Base-by-base conservation (phyloP, 92 coral and sea anemone genomes). In the Hydrozoanthus gracilis region DNA sequence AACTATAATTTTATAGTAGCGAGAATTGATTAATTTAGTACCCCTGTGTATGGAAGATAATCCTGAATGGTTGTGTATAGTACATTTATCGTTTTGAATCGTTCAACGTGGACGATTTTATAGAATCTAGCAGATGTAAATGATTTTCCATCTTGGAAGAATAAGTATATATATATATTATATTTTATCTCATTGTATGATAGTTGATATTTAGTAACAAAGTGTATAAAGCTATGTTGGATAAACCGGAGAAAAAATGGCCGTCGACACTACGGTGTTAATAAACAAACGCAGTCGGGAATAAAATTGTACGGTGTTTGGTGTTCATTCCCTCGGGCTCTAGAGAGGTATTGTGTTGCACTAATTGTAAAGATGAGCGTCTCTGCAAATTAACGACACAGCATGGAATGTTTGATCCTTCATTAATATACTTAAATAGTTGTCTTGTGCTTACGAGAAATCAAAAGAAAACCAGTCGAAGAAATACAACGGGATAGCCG, bases 41-140 rank as follows among this genome's bases (percentile, higher is more conserved):
- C 64, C 48, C 51, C 51, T 83, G 87, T 86, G 85, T 87, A 89
- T 83, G 73, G 84, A 82, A 73, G 86, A 86, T 91, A 88, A 80
- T 78, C 49, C 72, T 64, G 73, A 73, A 65, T 83, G 44, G 71
- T 88, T 90, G 95, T 94, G 92, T 94, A 92, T 89, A 95, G 88
- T 87, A 92, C 98, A 51, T 71, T 54, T 88, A 91, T 82, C 82
- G 86, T 80, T 74, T 91, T 71, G 44, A 76, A 76, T 52, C 88
- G 82, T 76, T 77, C 79, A 52, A 69, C 75, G 55, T 39, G 87
- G 76, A 87, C 79, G 86, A 90, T 66, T 64, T 44, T 47, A 88
- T 86, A 90, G 71, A 91, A 67, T 60, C 54, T 45, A 72, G 83
- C 44, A 91, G 93, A 73, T 91, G 93, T 91, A 91, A 91, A 91